Percentiles rank a stretch among this genome's conserved stretches.
Evolutionary conservation across 2,888 invertebrate species (phyloP).

Genomic region (Parnassius smintheus): DNA sequence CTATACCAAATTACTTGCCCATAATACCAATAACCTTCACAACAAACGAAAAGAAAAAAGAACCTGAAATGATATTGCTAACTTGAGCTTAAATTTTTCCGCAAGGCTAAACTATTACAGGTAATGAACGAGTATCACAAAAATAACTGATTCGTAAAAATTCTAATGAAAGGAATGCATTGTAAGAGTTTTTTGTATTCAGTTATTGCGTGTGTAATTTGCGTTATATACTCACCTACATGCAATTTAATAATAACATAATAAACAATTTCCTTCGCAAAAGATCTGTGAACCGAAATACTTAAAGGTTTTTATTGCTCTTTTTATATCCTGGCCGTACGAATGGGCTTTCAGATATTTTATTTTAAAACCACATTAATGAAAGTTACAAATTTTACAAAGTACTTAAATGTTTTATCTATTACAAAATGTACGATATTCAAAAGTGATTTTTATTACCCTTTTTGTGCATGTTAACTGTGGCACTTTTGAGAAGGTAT

Average conservation of each 20-base stretch:
- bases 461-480: constrained; percentile 14
- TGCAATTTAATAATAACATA: constrained; percentile 7
- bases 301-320: constrained; percentile 19
- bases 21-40: too few relatives aligned
- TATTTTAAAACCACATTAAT: constrained; percentile 13
- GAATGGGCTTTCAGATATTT: constrained; percentile 14
- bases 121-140: too few relatives aligned
- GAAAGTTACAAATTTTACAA: constrained; percentile 10
- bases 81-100: too few relatives aligned
- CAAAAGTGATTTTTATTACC: constrained; percentile 4
- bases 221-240: not conserved
- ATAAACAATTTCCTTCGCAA: constrained; percentile 11
- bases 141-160: too few relatives aligned
- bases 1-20: too few relatives aligned
- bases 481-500: not conserved
- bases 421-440: constrained; percentile 10
- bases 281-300: constrained; percentile 12
- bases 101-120: too few relatives aligned
- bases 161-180: too few relatives aligned
- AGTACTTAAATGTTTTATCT: constrained; percentile 11
- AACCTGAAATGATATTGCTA: too few relatives aligned
- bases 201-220: not conserved
- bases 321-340: constrained; percentile 19
- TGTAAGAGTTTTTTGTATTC: too few relatives aligned
- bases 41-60: too few relatives aligned